These are phyloP conservation scores for Cyphomyrus plagiostoma DNA, from an alignment of 2,113 vertebrate species.

Conservation along the genomic window DNA sequence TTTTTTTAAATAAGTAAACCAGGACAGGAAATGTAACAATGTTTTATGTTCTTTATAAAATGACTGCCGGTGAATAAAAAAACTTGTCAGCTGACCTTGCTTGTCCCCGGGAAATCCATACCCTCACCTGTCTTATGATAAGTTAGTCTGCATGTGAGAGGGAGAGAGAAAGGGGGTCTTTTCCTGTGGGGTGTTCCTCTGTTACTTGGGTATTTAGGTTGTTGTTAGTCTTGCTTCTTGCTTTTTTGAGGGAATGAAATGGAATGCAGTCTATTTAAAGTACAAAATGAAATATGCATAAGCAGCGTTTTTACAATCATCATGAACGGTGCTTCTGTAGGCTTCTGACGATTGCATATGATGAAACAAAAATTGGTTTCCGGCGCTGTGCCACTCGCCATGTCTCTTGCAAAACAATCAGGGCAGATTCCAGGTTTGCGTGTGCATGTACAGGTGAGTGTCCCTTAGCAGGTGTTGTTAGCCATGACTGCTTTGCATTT, in stretches of 20 bases:
- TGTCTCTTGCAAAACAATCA: neutral
- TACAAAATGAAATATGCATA: neutral
- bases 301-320: neutral
- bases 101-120: too few relatives aligned
- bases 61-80: neutral
- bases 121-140: too few relatives aligned
- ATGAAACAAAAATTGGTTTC: neutral
- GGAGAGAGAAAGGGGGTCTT: neutral
- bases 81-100: neutral
- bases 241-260: neutral
- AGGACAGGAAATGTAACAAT: neutral
- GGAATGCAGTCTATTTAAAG: neutral
- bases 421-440: neutral
- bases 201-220: neutral
- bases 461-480: too few relatives aligned
- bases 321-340: neutral
- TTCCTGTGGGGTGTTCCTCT: neutral
- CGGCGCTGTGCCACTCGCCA: neutral
- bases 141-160: too few relatives aligned
- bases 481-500: too few relatives aligned
- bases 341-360: neutral
- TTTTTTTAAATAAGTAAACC: neutral
- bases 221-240: neutral
- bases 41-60: neutral
- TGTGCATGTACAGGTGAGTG: too few relatives aligned